phyloP scores from a whole-genome alignment of 2,888 invertebrate genomes.

The Drosophila lacicola region DNA sequence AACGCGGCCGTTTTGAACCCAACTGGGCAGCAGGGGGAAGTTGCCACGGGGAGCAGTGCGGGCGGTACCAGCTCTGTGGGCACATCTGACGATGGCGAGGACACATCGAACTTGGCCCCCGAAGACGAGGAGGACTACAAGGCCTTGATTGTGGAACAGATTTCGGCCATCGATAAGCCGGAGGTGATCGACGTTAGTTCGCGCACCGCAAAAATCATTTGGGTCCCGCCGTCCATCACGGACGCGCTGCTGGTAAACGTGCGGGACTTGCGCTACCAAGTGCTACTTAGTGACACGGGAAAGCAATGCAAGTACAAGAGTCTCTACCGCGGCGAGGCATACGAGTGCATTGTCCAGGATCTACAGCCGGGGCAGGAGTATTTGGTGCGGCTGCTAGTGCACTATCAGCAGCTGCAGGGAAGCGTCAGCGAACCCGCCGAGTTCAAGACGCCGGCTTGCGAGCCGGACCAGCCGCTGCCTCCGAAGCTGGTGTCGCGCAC shows the following conservation, averaged over 20 bases:
- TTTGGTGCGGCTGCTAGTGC: constrained; percentile 91
- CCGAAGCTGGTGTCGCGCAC: constrained; percentile 90
- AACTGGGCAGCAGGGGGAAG: constrained; percentile 17
- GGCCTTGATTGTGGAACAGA: constrained; percentile 89
- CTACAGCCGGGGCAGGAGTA: constrained; percentile 95
- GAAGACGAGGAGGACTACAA: constrained; percentile 91
- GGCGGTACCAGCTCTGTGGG: constrained; percentile 86
- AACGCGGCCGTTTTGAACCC: constrained; percentile 48
- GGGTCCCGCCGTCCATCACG: constrained; percentile 88
- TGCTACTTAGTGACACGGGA: constrained; percentile 91
- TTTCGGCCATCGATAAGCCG: constrained; percentile 91
- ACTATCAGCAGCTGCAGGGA: constrained; percentile 90
- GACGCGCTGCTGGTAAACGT: constrained; percentile 79
- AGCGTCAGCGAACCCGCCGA: constrained; percentile 91
- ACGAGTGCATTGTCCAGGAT: constrained; percentile 93
- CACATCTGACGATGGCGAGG: constrained; percentile 93
- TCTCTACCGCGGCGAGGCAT: constrained; percentile 91
- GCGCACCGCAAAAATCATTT: constrained; percentile 93
- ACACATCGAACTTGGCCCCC: constrained; percentile 89
- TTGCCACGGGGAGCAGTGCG: constrained; percentile 80
- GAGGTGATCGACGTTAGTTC: constrained; percentile 93
- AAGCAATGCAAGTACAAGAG: constrained; percentile 94
- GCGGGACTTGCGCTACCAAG: constrained; percentile 89
- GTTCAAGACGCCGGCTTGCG: constrained; percentile 92
- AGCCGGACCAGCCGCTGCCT: constrained; percentile 91